Percentiles rank a stretch among this genome's conserved stretches.
These are phyloP conservation scores for Smutsia temminckii DNA, from an alignment of 2,797 vertebrate species.

Conservation along the genomic window DNA sequence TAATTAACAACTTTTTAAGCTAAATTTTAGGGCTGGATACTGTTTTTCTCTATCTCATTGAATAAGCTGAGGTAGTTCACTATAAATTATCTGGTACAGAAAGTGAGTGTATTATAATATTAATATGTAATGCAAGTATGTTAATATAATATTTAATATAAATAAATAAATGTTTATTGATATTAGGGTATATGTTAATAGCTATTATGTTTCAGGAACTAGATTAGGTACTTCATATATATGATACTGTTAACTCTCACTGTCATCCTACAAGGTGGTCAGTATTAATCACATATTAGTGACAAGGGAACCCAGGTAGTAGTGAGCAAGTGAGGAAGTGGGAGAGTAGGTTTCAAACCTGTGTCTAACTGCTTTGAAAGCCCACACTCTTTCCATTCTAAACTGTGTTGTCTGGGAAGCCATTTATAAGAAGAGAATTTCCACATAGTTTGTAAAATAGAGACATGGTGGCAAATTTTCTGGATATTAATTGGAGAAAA, in stretches of 20 bases:
- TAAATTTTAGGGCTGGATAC: not conserved
- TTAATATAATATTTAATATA: not conserved
- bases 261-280: not conserved
- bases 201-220: not conserved
- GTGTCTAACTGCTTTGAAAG: not conserved
- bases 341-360: not conserved
- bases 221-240: not conserved
- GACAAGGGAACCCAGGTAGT: not conserved
- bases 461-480: not conserved
- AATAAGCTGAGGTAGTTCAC: not conserved
- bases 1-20: slow-evolving; percentile 2
- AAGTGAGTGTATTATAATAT: not conserved
- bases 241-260: not conserved
- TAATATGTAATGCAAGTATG: not conserved
- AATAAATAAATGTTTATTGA: not conserved
- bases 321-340: not conserved
- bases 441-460: not conserved
- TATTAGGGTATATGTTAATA: not conserved
- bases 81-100: not conserved
- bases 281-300: not conserved
- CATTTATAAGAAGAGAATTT: not conserved
- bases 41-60: not conserved
- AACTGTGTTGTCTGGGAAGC: not conserved
- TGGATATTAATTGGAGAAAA: slow-evolving; percentile 9
- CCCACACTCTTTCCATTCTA: not conserved